These are phyloP conservation scores for Grus americana DNA, from an alignment of 2,113 vertebrate species.

Conservation along the genomic window DNA sequence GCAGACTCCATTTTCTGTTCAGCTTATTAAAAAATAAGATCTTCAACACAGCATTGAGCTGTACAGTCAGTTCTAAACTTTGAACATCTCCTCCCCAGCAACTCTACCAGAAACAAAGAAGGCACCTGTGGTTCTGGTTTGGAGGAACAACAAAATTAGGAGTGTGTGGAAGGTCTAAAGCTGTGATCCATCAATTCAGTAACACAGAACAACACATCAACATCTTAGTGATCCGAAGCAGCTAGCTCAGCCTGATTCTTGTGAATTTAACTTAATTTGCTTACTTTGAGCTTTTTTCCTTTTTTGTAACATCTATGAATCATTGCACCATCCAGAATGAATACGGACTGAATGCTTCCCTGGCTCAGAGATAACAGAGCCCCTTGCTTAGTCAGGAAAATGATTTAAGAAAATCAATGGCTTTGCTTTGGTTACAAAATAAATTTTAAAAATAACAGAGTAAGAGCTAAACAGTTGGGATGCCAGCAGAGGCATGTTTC, in stretches of 20 bases:
- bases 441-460: slow-evolving; percentile 18
- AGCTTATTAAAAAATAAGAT: background rate
- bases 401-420: slow-evolving; percentile 50
- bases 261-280: slow-evolving; percentile 57
- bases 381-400: slow-evolving; percentile 58
- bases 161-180: background rate
- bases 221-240: background rate
- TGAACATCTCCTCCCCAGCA: background rate
- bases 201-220: background rate
- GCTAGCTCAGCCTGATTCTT: slow-evolving; percentile 29
- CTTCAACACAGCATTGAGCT: background rate
- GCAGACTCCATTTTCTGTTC: background rate
- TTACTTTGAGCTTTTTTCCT: slow-evolving; percentile 10
- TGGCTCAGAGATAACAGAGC: slow-evolving; percentile 59
- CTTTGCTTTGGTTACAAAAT: slow-evolving; percentile 43
- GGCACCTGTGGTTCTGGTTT: background rate
- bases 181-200: background rate
- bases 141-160: background rate
- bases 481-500: background rate
- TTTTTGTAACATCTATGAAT: slow-evolving; percentile 47
- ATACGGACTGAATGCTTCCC: slow-evolving; percentile 20
- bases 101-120: background rate
- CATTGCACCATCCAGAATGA: slow-evolving; percentile 9
- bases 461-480: background rate
- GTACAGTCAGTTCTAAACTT: background rate